phyloP scores from a whole-genome alignment of 1,140 invertebrate species.

The Steinernema feltiae region DNA sequence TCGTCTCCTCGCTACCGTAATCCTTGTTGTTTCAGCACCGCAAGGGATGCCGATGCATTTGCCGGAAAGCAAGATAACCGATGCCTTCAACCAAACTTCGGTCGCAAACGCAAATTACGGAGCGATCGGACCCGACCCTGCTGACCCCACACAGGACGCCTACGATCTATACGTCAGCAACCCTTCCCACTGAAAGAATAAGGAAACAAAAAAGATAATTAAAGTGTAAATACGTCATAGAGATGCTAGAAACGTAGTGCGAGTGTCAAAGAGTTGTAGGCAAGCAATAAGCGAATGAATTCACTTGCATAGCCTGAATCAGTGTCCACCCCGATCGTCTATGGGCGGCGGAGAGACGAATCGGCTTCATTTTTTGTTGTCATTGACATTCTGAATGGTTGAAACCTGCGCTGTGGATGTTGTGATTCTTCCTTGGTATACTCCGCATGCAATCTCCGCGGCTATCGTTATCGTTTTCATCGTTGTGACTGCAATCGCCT shows the following conservation, averaged over 20 bases:
- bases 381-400: too few relatives aligned
- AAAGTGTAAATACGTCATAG: background rate
- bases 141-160: conserved; percentile 39
- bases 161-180: conserved; percentile 16
- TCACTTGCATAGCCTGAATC: background rate
- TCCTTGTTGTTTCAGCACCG: conserved; percentile 30
- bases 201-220: background rate
- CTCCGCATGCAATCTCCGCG: background rate
- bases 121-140: conserved; percentile 26
- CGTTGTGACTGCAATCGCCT: background rate
- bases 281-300: background rate
- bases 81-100: conserved; percentile 33
- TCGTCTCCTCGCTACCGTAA: background rate
- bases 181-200: background rate
- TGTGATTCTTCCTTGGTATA: background rate
- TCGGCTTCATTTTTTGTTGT: too few relatives aligned
- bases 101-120: conserved; percentile 39
- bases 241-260: background rate
- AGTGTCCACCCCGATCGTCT: too few relatives aligned
- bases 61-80: conserved; percentile 37
- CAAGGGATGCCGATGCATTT: conserved; percentile 38
- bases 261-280: background rate
- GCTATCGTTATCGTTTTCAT: background rate
- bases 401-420: too few relatives aligned
- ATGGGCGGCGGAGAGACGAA: too few relatives aligned